Conservation (phyloP, 2,797 vertebrate species). For the Carcharodon carcharias region DNA sequence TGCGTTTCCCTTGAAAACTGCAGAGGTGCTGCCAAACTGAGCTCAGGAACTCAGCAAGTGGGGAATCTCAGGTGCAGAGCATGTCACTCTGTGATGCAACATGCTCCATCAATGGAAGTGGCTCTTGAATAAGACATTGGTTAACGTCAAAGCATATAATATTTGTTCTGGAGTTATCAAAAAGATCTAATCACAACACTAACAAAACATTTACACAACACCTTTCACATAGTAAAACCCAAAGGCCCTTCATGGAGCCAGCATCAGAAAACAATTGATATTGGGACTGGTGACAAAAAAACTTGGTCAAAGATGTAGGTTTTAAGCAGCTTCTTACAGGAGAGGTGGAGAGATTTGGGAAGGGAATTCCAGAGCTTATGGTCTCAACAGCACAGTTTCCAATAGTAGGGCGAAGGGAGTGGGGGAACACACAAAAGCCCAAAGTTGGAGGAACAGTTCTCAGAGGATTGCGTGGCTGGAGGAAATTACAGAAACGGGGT, state of each 20-base stretch:
- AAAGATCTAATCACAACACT: background rate
- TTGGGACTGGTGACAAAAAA: background rate
- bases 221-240: background rate
- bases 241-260: background rate
- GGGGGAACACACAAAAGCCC: background rate
- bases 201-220: background rate
- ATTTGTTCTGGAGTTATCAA: background rate
- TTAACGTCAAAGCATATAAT: no score
- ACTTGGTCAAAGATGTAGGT: background rate
- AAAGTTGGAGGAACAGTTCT: background rate
- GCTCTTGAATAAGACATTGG: no score
- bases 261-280: background rate
- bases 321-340: background rate
- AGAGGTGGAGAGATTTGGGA: background rate
- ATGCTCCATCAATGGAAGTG: background rate
- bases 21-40: background rate
- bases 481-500: background rate
- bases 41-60: background rate
- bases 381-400: background rate
- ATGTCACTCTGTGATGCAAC: background rate
- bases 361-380: background rate
- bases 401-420: background rate
- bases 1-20: background rate
- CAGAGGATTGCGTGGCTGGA: background rate
- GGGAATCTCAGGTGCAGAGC: background rate